These are phyloP conservation scores for Petromus typicus DNA, from an alignment of 2,113 vertebrate genomes.

Conservation along the genomic window DNA sequence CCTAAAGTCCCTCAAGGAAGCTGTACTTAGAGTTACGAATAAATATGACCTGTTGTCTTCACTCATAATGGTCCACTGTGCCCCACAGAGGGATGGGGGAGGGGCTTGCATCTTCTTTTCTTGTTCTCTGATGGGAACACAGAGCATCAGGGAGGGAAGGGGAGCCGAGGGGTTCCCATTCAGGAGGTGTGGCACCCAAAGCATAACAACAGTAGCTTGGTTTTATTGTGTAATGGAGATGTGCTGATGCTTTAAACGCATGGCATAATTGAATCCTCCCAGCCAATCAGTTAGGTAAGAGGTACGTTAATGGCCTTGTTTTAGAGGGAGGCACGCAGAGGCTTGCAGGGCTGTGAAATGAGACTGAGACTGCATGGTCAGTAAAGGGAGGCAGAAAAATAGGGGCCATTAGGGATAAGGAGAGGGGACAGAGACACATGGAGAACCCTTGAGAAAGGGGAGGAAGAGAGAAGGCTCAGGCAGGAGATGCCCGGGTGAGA, in stretches of 20 bases:
- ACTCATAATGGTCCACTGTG: not conserved
- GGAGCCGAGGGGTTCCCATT: not conserved
- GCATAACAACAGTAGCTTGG: constrained; percentile 10
- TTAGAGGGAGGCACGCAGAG: not conserved
- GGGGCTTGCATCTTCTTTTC: not conserved
- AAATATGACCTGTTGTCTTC: constrained; percentile 36
- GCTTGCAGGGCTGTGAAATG: not conserved
- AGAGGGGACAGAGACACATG: not conserved
- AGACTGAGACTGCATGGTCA: not conserved
- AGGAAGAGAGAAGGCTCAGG: no score
- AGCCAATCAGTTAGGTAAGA: constrained; percentile 34
- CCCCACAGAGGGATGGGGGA: not conserved
- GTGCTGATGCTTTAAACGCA: not conserved
- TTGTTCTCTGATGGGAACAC: not conserved
- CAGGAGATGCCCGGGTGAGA: not conserved
- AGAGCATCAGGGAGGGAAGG: not conserved
- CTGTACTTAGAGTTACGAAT: constrained; percentile 67
- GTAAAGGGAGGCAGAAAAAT: not conserved
- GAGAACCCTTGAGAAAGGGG: not conserved
- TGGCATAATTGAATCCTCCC: constrained; percentile 14
- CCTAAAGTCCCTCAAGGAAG: not conserved
- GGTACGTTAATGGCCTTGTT: not conserved
- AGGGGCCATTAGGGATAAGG: not conserved
- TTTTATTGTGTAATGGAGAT: not conserved
- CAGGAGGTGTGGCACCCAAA: not conserved